phyloP scores from a whole-genome alignment of 2,888 invertebrate genomes.

The Cryptops parisi region DNA sequence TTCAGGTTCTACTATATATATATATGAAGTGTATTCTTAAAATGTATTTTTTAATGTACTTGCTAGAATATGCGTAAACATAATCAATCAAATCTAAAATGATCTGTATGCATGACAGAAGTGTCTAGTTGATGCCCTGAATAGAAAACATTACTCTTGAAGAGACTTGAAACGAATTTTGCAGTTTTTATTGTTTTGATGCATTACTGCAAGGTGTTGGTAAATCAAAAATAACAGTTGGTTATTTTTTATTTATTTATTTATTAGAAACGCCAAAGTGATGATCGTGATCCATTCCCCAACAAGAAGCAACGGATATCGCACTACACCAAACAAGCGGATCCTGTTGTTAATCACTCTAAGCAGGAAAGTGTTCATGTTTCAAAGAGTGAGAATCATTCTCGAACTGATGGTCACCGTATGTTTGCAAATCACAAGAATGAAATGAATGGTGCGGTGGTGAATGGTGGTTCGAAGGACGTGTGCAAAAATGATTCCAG shows the following conservation, averaged over 20 bases:
- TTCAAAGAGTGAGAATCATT: not conserved
- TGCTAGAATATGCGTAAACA: too few species aligned
- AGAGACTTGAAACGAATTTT: not conserved
- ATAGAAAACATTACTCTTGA: too few species aligned
- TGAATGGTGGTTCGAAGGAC: not conserved
- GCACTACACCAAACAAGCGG: not conserved
- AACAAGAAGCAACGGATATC: not conserved
- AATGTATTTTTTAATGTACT: too few species aligned
- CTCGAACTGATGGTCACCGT: not conserved
- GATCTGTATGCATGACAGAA: too few species aligned
- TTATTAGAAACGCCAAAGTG: not conserved
- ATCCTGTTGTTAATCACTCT: not conserved
- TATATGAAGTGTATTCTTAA: too few species aligned
- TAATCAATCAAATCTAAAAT: too few species aligned
- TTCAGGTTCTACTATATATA: too few species aligned
- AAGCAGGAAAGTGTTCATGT: not conserved
- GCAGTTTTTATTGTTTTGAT: too few species aligned
- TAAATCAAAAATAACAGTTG: too few species aligned
- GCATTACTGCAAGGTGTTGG: too few species aligned
- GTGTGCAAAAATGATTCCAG: not conserved
- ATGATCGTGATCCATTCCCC: not conserved
- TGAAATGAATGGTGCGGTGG: not conserved
- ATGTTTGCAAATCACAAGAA: not conserved
- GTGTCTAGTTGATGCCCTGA: too few species aligned
- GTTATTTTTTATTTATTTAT: too few species aligned